A percentile compares a stretch with the other conserved stretches of the same genome.
These are phyloP conservation scores for Indicator indicator DNA, from an alignment of 2,113 vertebrate genomes.

Conservation along the genomic window DNA sequence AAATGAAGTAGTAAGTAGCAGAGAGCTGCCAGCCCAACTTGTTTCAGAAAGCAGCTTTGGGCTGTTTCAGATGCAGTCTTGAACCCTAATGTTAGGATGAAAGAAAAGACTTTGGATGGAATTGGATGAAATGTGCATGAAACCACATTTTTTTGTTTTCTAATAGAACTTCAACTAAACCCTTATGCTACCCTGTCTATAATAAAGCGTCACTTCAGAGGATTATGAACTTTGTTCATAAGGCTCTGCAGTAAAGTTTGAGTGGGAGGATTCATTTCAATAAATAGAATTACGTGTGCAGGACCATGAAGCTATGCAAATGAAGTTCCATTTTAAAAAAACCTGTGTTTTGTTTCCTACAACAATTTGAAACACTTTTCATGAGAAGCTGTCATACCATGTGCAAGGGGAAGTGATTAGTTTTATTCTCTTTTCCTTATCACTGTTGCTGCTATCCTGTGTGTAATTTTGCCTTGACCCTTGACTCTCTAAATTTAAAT, in stretches of 20 bases:
- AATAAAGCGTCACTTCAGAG: background rate
- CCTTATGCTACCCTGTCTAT: background rate
- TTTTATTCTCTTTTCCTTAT: background rate
- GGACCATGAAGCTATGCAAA: constrained; percentile 2
- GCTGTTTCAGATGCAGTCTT: background rate
- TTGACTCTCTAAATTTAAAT: background rate
- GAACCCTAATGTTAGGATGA: background rate
- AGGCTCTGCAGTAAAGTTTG: background rate
- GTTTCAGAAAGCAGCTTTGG: background rate
- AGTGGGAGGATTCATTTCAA: constrained; percentile 22
- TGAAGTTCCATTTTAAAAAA: background rate
- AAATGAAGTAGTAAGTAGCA: background rate
- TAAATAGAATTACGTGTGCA: background rate
- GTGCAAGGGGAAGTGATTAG: background rate
- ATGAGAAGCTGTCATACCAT: background rate
- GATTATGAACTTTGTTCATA: background rate
- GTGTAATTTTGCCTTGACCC: background rate
- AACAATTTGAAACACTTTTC: background rate
- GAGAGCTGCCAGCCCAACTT: background rate
- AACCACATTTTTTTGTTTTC: background rate
- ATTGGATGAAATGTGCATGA: background rate
- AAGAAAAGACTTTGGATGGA: background rate
- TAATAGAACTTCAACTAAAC: background rate
- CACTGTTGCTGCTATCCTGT: background rate
- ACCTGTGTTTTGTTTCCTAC: background rate